These are phyloP conservation scores for Apis cerana DNA, from an alignment of 1,140 invertebrate genomes.

Conservation along the genomic window DNA sequence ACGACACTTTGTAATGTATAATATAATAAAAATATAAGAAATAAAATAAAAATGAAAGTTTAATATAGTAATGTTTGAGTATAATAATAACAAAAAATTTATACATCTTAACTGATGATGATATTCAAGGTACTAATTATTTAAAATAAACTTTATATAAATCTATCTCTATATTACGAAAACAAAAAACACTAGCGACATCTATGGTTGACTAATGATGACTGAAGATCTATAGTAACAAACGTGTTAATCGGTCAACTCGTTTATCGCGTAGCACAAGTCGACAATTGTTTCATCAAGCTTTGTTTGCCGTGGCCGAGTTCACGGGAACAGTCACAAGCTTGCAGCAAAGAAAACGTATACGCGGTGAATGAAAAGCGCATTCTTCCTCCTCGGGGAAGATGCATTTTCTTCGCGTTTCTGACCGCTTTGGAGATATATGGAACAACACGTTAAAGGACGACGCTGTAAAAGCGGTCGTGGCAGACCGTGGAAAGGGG, in stretches of 20 bases:
- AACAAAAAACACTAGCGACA: too few relatives aligned
- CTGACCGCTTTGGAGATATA: slow-evolving; percentile 4
- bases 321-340: background rate
- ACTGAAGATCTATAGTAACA: too few relatives aligned
- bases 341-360: background rate
- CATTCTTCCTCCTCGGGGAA: slow-evolving; percentile 2
- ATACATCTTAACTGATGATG: too few relatives aligned
- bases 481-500: background rate
- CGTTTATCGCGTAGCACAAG: background rate
- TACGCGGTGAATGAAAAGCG: slow-evolving; percentile 11
- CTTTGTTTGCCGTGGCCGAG: slow-evolving; percentile 17
- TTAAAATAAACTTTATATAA: too few relatives aligned
- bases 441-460: background rate
- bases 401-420: slow-evolving; percentile 1
- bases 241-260: slow-evolving; percentile 6
- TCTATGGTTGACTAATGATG: too few relatives aligned
- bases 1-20: too few relatives aligned
- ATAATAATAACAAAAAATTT: too few relatives aligned
- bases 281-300: background rate
- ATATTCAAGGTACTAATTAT: too few relatives aligned
- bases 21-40: too few relatives aligned
- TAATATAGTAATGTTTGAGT: too few relatives aligned
- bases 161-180: too few relatives aligned
- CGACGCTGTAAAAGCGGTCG: background rate
- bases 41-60: too few relatives aligned